Percentiles rank a stretch among this genome's conserved stretches.
These are phyloP conservation scores for Phasianus colchicus DNA, from an alignment of 2,113 vertebrate genomes.

Conservation along the genomic window DNA sequence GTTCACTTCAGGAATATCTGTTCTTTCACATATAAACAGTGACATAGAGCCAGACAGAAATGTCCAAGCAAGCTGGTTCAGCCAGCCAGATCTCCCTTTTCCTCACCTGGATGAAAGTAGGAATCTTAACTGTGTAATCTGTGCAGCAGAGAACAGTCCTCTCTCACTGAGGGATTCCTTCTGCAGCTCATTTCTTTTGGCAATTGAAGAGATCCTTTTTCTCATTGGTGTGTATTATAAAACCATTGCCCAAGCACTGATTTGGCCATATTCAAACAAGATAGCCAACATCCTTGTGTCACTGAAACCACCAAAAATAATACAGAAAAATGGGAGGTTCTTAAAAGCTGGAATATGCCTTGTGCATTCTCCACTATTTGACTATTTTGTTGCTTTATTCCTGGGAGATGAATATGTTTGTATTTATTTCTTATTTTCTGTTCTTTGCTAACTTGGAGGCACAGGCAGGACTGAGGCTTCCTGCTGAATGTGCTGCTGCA, in stretches of 20 bases:
- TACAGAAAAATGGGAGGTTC: background rate
- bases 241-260: background rate
- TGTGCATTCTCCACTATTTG: background rate
- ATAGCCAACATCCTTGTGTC: too few relatives aligned
- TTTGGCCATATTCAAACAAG: background rate
- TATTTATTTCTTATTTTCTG: background rate
- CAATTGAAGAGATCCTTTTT: background rate
- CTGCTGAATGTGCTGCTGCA: background rate
- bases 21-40: background rate
- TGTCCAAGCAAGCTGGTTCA: background rate
- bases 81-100: background rate
- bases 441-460: background rate
- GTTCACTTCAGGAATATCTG: background rate
- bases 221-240: background rate
- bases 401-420: background rate
- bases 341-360: background rate
- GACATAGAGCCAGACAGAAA: background rate
- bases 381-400: background rate
- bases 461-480: background rate
- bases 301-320: background rate
- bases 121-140: background rate
- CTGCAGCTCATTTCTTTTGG: background rate
- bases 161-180: background rate
- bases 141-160: background rate
- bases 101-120: background rate